Percentiles rank a stretch among this genome's conserved stretches.
These are phyloP conservation scores for Sympetrum striolatum DNA, from an alignment of 2,888 invertebrate genomes.

Conservation along the genomic window DNA sequence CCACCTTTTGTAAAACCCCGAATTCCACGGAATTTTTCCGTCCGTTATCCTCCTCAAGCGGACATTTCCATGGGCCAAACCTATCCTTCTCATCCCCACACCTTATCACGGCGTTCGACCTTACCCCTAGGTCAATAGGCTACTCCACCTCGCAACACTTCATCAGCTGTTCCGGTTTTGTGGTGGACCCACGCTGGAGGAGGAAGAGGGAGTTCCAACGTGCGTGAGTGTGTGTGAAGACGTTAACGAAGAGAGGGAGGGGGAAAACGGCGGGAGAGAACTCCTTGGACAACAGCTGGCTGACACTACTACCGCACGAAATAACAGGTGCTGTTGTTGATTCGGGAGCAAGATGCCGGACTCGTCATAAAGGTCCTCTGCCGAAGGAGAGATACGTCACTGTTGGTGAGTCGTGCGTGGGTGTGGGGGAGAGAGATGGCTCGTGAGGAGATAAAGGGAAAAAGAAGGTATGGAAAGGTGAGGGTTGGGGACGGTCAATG, in stretches of 20 bases:
- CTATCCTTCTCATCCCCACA: neutral
- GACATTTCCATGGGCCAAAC: neutral
- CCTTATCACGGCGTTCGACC: neutral
- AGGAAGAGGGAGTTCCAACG: neutral
- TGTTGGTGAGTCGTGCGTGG: neutral
- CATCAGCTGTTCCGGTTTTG: conserved; percentile 25
- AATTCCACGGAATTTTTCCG: neutral
- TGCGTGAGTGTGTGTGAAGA: neutral
- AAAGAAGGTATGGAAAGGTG: neutral
- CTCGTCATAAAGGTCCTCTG: neutral
- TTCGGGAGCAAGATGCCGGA: conserved; percentile 17
- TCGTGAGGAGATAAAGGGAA: neutral
- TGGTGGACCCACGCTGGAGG: neutral
- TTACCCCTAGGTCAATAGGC: neutral
- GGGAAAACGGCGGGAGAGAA: neutral
- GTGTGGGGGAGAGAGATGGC: neutral
- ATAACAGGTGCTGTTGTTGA: conserved; percentile 24
- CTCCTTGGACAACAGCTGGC: conserved; percentile 24
- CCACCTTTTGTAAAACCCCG: no score
- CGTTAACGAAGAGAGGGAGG: neutral
- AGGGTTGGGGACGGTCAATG: neutral
- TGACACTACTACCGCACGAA: neutral
- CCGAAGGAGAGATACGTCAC: neutral
- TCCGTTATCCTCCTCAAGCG: no score
- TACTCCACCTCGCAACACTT: neutral